Conservation (phyloP, 1,140 invertebrate genomes). For the Euglossa dilemma region DNA sequence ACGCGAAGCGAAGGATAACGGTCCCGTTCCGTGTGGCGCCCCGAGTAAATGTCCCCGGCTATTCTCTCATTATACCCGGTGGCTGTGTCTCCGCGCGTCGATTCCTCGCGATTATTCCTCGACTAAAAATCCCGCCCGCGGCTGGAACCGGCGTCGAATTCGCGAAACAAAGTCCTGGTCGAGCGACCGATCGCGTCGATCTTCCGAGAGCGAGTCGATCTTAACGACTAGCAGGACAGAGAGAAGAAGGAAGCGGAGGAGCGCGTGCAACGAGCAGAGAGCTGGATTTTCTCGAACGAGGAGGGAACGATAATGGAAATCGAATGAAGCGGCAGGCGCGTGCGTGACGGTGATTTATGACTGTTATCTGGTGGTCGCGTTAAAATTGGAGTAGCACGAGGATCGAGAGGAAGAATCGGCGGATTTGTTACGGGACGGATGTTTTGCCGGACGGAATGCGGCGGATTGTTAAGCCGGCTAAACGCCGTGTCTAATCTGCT, state of each 20-base stretch:
- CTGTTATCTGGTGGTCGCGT: not conserved
- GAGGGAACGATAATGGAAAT: constrained; percentile 22
- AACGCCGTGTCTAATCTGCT: not conserved
- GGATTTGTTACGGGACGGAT: not conserved
- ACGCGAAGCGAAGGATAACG: constrained; percentile 72
- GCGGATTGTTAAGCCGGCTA: not conserved
- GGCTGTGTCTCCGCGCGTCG: constrained; percentile 43
- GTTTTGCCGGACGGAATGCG: not conserved
- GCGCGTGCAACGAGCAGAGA: no score
- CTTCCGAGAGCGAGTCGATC: not conserved
- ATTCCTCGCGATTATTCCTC: constrained; percentile 52
- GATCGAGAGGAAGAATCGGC: not conserved
- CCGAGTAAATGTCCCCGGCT: constrained; percentile 75
- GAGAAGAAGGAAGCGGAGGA: no score
- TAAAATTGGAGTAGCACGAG: constrained; percentile 9
- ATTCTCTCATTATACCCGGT: constrained; percentile 68
- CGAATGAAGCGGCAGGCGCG: not conserved
- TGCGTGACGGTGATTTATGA: constrained; percentile 12
- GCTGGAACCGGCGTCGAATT: constrained; percentile 6
- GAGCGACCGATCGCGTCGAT: not conserved
- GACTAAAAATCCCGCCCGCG: constrained; percentile 46
- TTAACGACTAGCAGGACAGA: no score
- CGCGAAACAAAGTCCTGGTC: not conserved
- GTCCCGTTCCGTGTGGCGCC: constrained; percentile 80
- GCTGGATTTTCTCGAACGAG: constrained; percentile 1